Evolutionary conservation across 1,140 invertebrate genomes (phyloP).

Genomic region (Vanessa atalanta): DNA sequence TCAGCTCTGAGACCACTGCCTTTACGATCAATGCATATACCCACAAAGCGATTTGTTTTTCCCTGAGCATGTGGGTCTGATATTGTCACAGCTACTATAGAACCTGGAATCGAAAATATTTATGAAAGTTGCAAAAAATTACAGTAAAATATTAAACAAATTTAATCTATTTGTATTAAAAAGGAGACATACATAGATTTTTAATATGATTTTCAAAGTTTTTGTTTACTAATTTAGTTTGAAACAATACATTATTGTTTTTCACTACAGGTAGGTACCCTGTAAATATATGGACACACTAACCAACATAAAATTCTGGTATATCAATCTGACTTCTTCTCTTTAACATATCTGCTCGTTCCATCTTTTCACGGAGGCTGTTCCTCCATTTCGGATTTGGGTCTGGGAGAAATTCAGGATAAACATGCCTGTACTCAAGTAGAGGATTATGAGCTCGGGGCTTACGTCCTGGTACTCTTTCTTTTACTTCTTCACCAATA

Average conservation of each 20-base stretch:
- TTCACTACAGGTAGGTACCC: background rate
- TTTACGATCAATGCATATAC: constrained; percentile 95
- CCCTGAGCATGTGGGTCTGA: constrained; percentile 92
- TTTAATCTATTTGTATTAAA: background rate
- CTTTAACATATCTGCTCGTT: constrained; percentile 95
- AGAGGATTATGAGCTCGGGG: constrained; percentile 47
- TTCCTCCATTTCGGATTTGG: constrained; percentile 90
- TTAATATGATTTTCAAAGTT: too few relatives aligned
- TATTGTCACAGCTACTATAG: constrained; percentile 94
- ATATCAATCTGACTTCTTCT: constrained; percentile 91
- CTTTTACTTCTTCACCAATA: constrained; percentile 35
- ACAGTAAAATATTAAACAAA: background rate
- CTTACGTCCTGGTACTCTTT: constrained; percentile 40
- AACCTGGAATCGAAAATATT: constrained; percentile 82
- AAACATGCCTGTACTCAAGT: constrained; percentile 86
- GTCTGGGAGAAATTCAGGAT: constrained; percentile 97
- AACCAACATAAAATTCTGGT: constrained; percentile 98
- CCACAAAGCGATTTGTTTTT: constrained; percentile 95
- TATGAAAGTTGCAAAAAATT: too few relatives aligned
- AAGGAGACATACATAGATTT: too few relatives aligned
- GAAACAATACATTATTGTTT: background rate
- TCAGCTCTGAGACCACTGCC: constrained; percentile 90
- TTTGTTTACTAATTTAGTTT: background rate
- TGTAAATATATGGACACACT: constrained; percentile 51
- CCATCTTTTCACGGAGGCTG: constrained; percentile 91